Evolutionary conservation across 2,113 vertebrate genomes (phyloP).

Genomic region (Sinocyclocheilus anshuiensis): DNA sequence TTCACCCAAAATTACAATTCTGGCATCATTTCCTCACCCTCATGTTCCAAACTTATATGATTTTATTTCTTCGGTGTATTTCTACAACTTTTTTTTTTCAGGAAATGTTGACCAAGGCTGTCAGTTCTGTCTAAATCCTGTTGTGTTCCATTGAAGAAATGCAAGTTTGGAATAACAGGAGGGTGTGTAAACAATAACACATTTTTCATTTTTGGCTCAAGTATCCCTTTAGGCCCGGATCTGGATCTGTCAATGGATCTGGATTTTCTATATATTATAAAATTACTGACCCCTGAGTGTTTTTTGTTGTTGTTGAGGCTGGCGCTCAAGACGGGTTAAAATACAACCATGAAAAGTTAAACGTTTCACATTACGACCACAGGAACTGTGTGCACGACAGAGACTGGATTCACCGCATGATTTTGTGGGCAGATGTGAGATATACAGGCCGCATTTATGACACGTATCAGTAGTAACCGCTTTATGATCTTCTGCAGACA

Average conservation of each 20-base stretch:
- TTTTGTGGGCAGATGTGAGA: slow-evolving; percentile 27
- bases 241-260: not conserved
- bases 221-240: not conserved
- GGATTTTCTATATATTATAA: not conserved
- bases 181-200: not conserved
- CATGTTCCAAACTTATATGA: not conserved
- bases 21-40: not conserved
- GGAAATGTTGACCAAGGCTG: not conserved
- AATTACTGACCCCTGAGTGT: not conserved
- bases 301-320: not conserved
- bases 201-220: not conserved
- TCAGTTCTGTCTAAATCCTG: not conserved
- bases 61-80: not conserved
- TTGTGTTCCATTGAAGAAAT: slow-evolving; percentile 11
- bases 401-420: not conserved
- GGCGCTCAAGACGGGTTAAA: not conserved
- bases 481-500: not conserved
- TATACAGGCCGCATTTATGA: slow-evolving; percentile 6
- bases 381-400: not conserved
- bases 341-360: slow-evolving; percentile 26
- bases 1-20: not conserved
- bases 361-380: slow-evolving; percentile 25
- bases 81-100: not conserved
- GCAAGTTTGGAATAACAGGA: not conserved
- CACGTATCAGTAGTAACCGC: slow-evolving; percentile 17